Conservation (phyloP, 2,797 vertebrate genomes). For the Sebastiscus tertius region DNA sequence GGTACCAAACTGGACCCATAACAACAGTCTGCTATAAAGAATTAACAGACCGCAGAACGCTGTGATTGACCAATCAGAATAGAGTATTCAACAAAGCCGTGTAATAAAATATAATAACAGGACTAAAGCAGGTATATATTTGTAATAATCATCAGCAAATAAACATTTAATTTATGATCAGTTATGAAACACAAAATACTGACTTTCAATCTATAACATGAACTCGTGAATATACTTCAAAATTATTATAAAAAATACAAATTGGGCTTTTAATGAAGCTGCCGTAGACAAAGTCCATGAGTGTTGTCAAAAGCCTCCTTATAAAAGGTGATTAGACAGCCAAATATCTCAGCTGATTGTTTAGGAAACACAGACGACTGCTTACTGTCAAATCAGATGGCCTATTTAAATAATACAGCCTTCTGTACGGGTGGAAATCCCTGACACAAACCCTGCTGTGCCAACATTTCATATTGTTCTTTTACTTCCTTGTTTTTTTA, state of each 20-base stretch:
- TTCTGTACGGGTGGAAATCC: background rate
- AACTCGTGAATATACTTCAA: background rate
- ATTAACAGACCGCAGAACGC: too few species aligned
- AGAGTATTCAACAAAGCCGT: too few species aligned
- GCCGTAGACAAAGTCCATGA: background rate
- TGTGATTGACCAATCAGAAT: too few species aligned
- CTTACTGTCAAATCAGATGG: background rate
- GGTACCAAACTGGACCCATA: too few species aligned
- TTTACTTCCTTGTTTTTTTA: slow-evolving; percentile 24
- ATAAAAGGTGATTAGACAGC: background rate
- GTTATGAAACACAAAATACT: background rate
- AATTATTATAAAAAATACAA: background rate
- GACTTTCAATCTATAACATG: background rate
- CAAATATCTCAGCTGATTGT: background rate
- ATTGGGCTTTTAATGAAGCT: background rate
- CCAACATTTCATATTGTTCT: slow-evolving; percentile 1
- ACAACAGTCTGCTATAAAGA: too few species aligned
- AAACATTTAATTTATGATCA: background rate
- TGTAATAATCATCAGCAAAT: background rate
- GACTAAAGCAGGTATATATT: background rate
- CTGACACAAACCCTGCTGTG: background rate
- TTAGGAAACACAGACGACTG: background rate
- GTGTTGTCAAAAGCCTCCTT: background rate
- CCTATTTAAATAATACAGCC: background rate
- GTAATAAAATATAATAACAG: background rate